Evolutionary conservation across 2,888 invertebrate genomes (phyloP), one percentile per base, ranked within the genome.

Genomic region (Tenodera sinensis): DNA sequence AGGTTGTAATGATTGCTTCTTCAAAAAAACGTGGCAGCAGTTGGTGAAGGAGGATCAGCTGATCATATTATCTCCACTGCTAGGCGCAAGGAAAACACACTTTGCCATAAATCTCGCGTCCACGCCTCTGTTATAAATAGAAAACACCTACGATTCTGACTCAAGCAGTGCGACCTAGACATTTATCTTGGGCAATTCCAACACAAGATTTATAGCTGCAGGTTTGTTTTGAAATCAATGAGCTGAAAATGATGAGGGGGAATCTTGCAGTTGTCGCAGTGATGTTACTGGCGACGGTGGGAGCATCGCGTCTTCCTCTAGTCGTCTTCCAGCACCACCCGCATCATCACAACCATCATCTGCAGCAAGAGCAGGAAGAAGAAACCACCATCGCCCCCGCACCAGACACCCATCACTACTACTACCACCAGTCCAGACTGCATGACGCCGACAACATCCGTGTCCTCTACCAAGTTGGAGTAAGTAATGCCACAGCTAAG

Each of bases 381-480:
- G 92, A 92, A 89, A 90, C 92, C 54, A 91, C 92, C 12, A 91
- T 92, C 12, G 90, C 92, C 25, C 92, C 92, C 83, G 92, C 92
- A 85, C 91, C 92, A 84, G 92, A 92, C 89, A 92, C 93, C 89
- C 92, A 92, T 3, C 28, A 85, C 25, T 85, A n/a, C 20, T 28
- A 9, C 25, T 71, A 71, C 20, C 2, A 92, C 94, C 93, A 71
- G 86, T 83, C 85, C 91, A 93, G 90, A 94, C 93, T 89, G 94
- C 95, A 92, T 94, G 95, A 93, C 94, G 94, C 92, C 88, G 94
- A 94, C 92, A 93, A 93, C 92, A 91, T 93, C 91, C 93, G 94
- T 91, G 91, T 97, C 91, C 94, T 97, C 90, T 97, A 96, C 93
- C 97, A 96, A 93, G 95, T 95, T 90, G 96, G 96, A 95, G 96